These are phyloP conservation scores for Dallia pectoralis DNA, from an alignment of 2,797 vertebrate genomes.

Conservation along the genomic window DNA sequence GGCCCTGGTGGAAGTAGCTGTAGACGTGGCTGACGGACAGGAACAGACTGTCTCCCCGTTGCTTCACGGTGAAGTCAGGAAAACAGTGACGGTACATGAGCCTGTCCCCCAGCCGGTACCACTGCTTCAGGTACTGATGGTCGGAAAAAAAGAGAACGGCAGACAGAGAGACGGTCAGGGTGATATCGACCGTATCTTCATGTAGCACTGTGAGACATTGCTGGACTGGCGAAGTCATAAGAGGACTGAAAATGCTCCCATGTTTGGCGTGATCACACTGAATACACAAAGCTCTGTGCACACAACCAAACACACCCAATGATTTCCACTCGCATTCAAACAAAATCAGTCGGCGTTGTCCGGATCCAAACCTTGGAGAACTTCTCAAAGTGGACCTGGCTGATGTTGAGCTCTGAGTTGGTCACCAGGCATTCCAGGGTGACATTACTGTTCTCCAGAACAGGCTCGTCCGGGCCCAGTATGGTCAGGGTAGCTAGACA, in stretches of 20 bases:
- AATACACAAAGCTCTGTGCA: neutral
- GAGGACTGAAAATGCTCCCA: neutral
- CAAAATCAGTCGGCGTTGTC: neutral
- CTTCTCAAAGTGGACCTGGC: constrained; percentile 70
- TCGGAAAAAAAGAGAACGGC: neutral
- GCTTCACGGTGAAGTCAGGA: constrained; percentile 42
- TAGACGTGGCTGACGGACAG: constrained; percentile 50
- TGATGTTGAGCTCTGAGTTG: constrained; percentile 64
- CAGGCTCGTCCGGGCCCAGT: constrained; percentile 58
- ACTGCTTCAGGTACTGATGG: constrained; percentile 51
- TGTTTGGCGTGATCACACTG: neutral
- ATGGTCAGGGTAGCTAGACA: constrained; percentile 68
- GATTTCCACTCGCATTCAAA: no score
- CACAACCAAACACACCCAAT: constrained; percentile 2
- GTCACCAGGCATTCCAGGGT: constrained; percentile 69
- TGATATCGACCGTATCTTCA: constrained; percentile 13
- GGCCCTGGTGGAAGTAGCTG: constrained; percentile 49
- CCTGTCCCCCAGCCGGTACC: constrained; percentile 51
- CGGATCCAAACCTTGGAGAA: constrained; percentile 61
- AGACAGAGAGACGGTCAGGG: neutral
- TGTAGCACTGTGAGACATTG: constrained; percentile 1
- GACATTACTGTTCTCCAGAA: constrained; percentile 66
- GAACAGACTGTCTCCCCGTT: constrained; percentile 40
- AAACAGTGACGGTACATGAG: constrained; percentile 49
- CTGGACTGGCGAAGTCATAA: neutral